phyloP scores from a whole-genome alignment of 2,113 vertebrate species.

The Semnornis frantzii region DNA sequence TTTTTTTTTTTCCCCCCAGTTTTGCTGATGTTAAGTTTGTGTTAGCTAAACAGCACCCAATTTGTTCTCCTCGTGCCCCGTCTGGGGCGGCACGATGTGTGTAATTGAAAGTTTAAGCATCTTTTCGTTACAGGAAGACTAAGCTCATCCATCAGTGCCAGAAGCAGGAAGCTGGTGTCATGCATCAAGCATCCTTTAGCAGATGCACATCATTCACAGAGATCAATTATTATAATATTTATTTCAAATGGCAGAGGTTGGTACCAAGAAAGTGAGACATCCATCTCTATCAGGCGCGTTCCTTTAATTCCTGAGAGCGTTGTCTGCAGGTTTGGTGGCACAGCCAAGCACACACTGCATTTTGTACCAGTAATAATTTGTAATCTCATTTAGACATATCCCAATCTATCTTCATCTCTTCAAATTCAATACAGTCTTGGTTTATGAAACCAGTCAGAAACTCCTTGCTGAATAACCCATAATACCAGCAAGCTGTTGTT shows the following conservation, averaged over 20 bases:
- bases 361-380: conserved; percentile 70
- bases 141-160: conserved; percentile 71
- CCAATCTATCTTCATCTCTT: conserved; percentile 62
- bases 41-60: not conserved
- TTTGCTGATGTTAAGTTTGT: not conserved
- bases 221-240: conserved; percentile 78
- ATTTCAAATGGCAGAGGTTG: conserved; percentile 58
- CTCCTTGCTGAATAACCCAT: conserved; percentile 22
- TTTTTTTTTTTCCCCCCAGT: no score
- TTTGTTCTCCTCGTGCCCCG: not conserved
- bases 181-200: conserved; percentile 56
- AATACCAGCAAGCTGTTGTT: conserved; percentile 32
- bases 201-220: conserved; percentile 61
- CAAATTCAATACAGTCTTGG: conserved; percentile 50
- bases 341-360: conserved; percentile 25
- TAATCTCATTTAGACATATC: conserved; percentile 67
- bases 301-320: conserved; percentile 61
- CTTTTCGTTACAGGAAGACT: conserved; percentile 66
- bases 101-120: conserved; percentile 65
- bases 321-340: conserved; percentile 46
- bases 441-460: conserved; percentile 53
- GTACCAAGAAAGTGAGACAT: conserved; percentile 63
- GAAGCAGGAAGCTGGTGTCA: conserved; percentile 41
- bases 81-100: not conserved
- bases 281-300: conserved; percentile 67